Percentiles rank a stretch among this genome's conserved stretches.
phyloP scores from a whole-genome alignment of 1,140 invertebrate species.

The Heliconius hermathena region DNA sequence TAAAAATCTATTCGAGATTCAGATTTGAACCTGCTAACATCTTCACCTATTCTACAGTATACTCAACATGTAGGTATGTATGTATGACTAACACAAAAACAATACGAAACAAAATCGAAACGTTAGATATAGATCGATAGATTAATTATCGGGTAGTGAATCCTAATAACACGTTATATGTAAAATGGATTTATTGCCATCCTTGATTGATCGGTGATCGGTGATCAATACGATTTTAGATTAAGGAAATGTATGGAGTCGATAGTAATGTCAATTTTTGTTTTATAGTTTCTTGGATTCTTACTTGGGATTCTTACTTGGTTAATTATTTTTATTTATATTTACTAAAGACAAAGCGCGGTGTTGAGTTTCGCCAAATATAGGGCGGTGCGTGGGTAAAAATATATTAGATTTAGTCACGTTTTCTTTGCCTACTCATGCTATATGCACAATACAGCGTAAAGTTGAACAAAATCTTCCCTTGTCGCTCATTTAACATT shows the following conservation, averaged over 20 bases:
- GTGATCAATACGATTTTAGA: slow-evolving; percentile 51
- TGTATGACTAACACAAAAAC: slow-evolving; percentile 31
- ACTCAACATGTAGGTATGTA: not conserved
- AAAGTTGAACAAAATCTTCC: too few relatives aligned
- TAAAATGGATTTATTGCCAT: slow-evolving; percentile 60
- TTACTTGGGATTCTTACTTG: fast-evolving
- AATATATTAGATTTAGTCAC: too few relatives aligned
- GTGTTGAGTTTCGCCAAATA: too few relatives aligned
- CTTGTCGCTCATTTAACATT: too few relatives aligned
- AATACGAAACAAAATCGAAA: slow-evolving; percentile 30
- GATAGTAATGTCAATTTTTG: not conserved
- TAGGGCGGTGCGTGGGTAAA: too few relatives aligned
- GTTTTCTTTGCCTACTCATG: too few relatives aligned
- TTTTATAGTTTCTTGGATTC: not conserved
- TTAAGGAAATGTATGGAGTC: slow-evolving; percentile 43
- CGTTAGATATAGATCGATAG: slow-evolving; percentile 56
- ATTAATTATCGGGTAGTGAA: slow-evolving; percentile 23
- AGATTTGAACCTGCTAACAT: not conserved
- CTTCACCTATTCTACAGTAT: not conserved
- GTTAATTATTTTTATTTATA: too few relatives aligned
- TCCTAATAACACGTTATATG: slow-evolving; percentile 52
- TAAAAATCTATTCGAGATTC: too few relatives aligned
- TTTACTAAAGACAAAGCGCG: too few relatives aligned
- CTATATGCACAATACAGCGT: too few relatives aligned
- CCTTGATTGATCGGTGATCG: slow-evolving; percentile 64